Evolutionary conservation across 2,113 vertebrate species (phyloP), one percentile per base, ranked within the genome.

Genomic region (Cinclus cinclus): DNA sequence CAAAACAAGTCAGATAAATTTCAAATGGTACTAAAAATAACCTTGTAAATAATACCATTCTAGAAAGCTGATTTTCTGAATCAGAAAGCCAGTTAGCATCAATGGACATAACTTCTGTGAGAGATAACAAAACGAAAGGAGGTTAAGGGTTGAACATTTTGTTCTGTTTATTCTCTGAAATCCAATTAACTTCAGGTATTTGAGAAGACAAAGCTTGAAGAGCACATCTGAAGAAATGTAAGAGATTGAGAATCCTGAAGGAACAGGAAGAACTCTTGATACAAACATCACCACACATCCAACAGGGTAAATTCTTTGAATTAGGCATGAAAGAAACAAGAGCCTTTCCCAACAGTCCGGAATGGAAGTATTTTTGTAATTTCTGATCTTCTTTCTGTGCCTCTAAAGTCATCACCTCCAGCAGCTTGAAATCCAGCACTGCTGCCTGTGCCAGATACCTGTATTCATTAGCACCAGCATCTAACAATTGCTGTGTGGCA

Each of bases 171-270:
- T 96, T 88, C 93, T 93, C 94, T 93, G 71, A 96, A 96, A 97
- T 90, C 93, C 94, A 96, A 96, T 97, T 96, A 96, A 95, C 90
- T 95, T 95, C 68, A 97, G 90, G 76, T 93, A 90, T 95, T 93
- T 96, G 93, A 96, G 79, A 95, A 97, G 94, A 92, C 95, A 95
- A 95, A 96, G 64, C 85, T 41, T 77, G 85, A 93, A 88, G 87
- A 96, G 78, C 68, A 96, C 75, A 92, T 94, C 73, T 81, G 55
- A 97, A 67, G 76, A 71, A 95, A 93, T 41, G 14, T 74, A 78
- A 86, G 90, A 81, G 68, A 93, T 27, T 1, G 64, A 93, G 88
- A 92, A 68, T 94, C 87, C 87, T 91, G 76, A 96, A 94, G 79
- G 94, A 95, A 95, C 96, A 97, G 93, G 92, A 95, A 94, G 92